Evolutionary conservation across 2,113 vertebrate genomes (phyloP).

Genomic region (Saimiri boliviensis): DNA sequence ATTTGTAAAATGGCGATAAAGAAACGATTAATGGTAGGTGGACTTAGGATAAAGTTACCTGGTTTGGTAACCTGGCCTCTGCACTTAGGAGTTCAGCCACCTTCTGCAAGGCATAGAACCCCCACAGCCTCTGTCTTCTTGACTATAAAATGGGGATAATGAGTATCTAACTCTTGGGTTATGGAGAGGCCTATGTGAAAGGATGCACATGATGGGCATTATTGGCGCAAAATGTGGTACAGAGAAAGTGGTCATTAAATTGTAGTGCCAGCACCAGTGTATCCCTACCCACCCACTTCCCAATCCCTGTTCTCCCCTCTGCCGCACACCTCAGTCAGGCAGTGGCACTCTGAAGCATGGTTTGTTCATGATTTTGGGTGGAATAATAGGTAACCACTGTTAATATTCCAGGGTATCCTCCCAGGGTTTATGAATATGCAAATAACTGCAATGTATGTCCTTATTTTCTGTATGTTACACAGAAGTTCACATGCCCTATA

Average conservation of each 20-base stretch:
- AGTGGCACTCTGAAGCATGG: too few relatives aligned
- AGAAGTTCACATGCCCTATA: not conserved
- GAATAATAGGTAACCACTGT: not conserved
- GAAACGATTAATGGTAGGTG: not conserved
- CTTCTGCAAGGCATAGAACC: not conserved
- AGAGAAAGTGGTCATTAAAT: not conserved
- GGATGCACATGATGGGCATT: accelerated
- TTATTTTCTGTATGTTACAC: slow-evolving; percentile 25
- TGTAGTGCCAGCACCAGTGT: not conserved
- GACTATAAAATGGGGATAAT: not conserved
- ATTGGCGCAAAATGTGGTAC: not conserved
- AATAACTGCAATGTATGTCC: not conserved
- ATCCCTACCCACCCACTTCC: not conserved
- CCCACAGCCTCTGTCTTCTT: not conserved
- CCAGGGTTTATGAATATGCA: slow-evolving; percentile 43
- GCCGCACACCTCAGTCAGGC: too few relatives aligned
- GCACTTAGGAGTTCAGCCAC: not conserved
- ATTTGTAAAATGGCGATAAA: not conserved
- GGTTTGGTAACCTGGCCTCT: not conserved
- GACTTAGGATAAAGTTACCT: not conserved
- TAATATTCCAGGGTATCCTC: not conserved
- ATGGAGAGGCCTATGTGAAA: not conserved
- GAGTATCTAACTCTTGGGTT: not conserved
- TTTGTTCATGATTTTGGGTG: too few relatives aligned
- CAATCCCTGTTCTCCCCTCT: not conserved